Evolutionary conservation across 2,113 vertebrate species (phyloP).

Genomic region (Saguinus midas): DNA sequence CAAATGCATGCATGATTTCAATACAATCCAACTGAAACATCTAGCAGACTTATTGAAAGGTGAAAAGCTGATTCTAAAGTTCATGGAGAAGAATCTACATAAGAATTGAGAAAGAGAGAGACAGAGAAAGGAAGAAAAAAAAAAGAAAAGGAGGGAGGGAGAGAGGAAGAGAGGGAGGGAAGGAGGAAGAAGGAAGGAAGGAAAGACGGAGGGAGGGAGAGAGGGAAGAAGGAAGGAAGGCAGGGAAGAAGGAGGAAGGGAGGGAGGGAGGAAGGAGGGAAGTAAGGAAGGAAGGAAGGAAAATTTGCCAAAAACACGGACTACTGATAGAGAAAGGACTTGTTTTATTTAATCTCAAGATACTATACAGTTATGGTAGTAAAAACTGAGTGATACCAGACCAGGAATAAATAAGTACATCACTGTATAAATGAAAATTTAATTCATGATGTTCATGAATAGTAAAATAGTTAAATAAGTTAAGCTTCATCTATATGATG

Average conservation of each 20-base stretch:
- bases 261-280: too few species aligned
- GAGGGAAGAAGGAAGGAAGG: accelerated
- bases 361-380: neutral
- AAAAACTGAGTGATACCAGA: neutral
- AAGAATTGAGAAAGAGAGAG: neutral
- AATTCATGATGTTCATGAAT: neutral
- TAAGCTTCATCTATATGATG: neutral
- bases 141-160: too few species aligned
- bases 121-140: too few species aligned
- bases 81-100: neutral
- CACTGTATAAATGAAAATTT: neutral
- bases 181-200: neutral
- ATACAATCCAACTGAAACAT: neutral
- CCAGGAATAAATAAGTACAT: neutral
- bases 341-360: neutral
- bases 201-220: neutral
- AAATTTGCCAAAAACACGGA: neutral
- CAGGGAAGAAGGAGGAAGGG: accelerated
- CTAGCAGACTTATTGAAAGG: neutral
- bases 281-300: neutral
- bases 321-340: neutral
- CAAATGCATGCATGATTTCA: neutral
- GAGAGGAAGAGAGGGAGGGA: too few species aligned
- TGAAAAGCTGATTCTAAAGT: neutral
- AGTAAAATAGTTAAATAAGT: neutral